phyloP scores from a whole-genome alignment of 1,140 invertebrate species.

The Trachymyrmex septentrionalis region DNA sequence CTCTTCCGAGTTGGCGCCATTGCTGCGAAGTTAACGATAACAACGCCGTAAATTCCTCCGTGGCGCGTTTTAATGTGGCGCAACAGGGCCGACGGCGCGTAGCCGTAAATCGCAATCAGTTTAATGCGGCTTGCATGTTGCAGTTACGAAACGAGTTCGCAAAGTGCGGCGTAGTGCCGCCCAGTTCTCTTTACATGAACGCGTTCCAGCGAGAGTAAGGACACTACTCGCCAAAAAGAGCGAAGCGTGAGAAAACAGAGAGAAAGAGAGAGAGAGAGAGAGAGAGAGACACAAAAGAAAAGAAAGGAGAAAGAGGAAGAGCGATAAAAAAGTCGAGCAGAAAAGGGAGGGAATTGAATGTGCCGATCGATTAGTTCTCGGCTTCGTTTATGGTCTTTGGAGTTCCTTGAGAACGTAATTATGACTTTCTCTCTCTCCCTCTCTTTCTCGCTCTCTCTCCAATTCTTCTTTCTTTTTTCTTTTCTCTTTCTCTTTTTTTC shows the following conservation, averaged over 20 bases:
- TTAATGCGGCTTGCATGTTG: conserved; percentile 80
- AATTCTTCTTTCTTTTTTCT: background rate
- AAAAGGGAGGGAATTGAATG: conserved; percentile 45
- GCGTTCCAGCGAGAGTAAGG: background rate
- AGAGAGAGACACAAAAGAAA: too few species aligned
- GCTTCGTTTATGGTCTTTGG: conserved; percentile 21
- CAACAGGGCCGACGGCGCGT: conserved; percentile 56
- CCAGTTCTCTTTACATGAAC: background rate
- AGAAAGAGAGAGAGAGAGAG: too few species aligned
- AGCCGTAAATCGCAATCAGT: conserved; percentile 79
- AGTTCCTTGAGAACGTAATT: conserved; percentile 65
- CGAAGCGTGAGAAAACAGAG: background rate
- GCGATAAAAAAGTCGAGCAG: background rate
- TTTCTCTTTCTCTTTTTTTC: background rate
- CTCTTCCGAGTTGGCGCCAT: background rate
- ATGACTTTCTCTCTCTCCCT: conserved; percentile 22
- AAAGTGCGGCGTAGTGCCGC: conserved; percentile 53
- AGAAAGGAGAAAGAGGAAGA: background rate
- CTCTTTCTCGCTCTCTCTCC: background rate
- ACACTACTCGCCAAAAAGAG: background rate
- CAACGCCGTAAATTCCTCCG: conserved; percentile 59
- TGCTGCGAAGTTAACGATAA: conserved; percentile 33
- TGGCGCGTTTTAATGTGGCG: conserved; percentile 67
- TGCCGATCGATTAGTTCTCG: conserved; percentile 69
- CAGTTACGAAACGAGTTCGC: conserved; percentile 65